These are phyloP conservation scores for Pemphredon lugubris DNA, from an alignment of 2,888 invertebrate genomes.

Conservation along the genomic window DNA sequence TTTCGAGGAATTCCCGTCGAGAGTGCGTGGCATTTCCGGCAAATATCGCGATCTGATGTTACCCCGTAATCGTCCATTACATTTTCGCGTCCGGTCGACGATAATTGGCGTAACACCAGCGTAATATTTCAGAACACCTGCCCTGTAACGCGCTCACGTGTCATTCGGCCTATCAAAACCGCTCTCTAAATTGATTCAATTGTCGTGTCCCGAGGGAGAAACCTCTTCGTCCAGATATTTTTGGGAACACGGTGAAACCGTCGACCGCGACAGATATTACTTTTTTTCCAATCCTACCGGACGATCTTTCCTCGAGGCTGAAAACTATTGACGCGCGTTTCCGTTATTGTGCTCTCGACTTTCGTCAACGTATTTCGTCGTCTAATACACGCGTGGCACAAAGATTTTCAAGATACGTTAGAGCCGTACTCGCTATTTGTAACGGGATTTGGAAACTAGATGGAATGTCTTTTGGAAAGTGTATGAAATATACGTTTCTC, in stretches of 20 bases:
- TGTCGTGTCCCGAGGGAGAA: slow-evolving; percentile 70
- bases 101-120: slow-evolving; percentile 67
- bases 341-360: neutral
- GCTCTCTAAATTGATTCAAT: slow-evolving; percentile 75
- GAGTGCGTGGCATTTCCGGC: neutral
- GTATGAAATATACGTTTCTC: no score
- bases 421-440: no score
- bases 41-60: slow-evolving; percentile 43
- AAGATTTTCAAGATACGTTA: no score
- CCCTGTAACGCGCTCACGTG: slow-evolving; percentile 68
- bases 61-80: slow-evolving; percentile 47
- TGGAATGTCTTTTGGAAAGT: no score
- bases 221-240: slow-evolving; percentile 68
- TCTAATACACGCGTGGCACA: no score
- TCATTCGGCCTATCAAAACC: slow-evolving; percentile 70
- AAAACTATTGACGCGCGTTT: neutral
- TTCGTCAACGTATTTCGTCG: neutral
- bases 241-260: slow-evolving; percentile 52
- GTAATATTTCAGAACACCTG: slow-evolving; percentile 69
- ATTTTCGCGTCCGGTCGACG: slow-evolving; percentile 46
- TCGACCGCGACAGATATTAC: slow-evolving; percentile 29
- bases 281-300: slow-evolving; percentile 12
- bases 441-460: neutral
- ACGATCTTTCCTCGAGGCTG: slow-evolving; percentile 13
- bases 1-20: slow-evolving; percentile 3